Evolutionary conservation across 2,113 vertebrate genomes (phyloP), one percentile per base, ranked within the genome.

Genomic region (Spea multiplicata): DNA sequence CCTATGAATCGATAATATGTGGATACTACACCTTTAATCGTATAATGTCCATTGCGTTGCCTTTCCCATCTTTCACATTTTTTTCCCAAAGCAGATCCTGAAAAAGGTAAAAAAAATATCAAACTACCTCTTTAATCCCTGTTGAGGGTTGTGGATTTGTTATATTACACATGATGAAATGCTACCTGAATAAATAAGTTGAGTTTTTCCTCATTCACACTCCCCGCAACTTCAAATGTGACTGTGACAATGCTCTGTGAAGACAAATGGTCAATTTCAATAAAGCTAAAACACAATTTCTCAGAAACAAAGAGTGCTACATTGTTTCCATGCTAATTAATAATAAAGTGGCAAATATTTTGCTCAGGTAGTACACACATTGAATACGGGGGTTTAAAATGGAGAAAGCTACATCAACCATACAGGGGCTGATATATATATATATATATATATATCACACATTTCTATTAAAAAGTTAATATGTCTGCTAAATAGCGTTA

Each of bases 61-160:
- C 91, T 17, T 86, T 87, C 88, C 92, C 93, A 90, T 96, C 93
- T 78, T 91, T 90, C 52, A 96, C 81, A n/a, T 83, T 91, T 89
- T 94, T 98, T 84, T 99, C 97, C 96, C 97, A 99, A 0, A 99
- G 88, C 78, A 99, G 93, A 83, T 96, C 93, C 97, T 99, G 85
- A 30, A 84, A 82, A 78, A 10, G 14, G 85, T 50, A 30, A 75
- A 74, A 53, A 8, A 6, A 10, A 66, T 46, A 17, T 5, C 30
- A 30, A 30, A 30, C 30, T 30, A 30, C 30, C 30, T 30, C 30
- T 30, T 30, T 30, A 30, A 30, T 30, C 30, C 30, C 30, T 30
- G 30, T 30, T 30, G 30, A 30, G 30, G 30, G 30, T 30, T 30
- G 30, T 30, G 30, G 30, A 30, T 30, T 30, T 30, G 30, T 30